phyloP scores from a whole-genome alignment of 2,888 invertebrate genomes.

The Conchocele bisecta region DNA sequence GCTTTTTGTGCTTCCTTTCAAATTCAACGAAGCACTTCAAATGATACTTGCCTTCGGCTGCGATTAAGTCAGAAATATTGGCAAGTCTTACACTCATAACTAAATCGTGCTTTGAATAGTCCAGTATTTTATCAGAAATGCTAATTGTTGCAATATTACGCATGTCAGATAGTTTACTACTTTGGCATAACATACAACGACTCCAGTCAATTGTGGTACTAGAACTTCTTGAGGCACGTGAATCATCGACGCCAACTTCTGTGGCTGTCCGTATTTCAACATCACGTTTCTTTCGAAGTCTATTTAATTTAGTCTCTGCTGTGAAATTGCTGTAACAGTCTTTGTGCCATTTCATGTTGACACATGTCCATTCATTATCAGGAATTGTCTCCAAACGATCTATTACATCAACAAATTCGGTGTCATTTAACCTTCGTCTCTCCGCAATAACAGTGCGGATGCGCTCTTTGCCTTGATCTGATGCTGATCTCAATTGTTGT shows the following conservation, averaged over 20 bases:
- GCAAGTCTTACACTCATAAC: constrained; percentile 17
- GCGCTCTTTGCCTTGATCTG: constrained; percentile 8
- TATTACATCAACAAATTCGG: neutral
- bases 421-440: constrained; percentile 2
- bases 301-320: neutral
- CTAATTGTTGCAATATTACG: neutral
- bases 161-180: neutral
- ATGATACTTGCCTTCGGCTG: constrained; percentile 10
- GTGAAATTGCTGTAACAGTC: constrained; percentile 19
- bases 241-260: neutral
- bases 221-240: no score
- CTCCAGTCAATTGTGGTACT: constrained; percentile 3
- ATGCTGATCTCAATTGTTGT: neutral
- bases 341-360: constrained; percentile 12
- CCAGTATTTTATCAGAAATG: constrained; percentile 1
- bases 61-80: constrained; percentile 10
- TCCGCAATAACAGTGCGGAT: neutral
- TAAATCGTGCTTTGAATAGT: neutral
- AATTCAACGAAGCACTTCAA: constrained; percentile 2
- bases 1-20: neutral
- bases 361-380: neutral
- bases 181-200: constrained; percentile 22
- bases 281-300: neutral
- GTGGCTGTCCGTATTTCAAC: no score
- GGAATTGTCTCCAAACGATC: neutral